phyloP scores from a whole-genome alignment of 37 sponge, comb jelly and placozoan genomes.

The Amphimedon queenslandica region DNA sequence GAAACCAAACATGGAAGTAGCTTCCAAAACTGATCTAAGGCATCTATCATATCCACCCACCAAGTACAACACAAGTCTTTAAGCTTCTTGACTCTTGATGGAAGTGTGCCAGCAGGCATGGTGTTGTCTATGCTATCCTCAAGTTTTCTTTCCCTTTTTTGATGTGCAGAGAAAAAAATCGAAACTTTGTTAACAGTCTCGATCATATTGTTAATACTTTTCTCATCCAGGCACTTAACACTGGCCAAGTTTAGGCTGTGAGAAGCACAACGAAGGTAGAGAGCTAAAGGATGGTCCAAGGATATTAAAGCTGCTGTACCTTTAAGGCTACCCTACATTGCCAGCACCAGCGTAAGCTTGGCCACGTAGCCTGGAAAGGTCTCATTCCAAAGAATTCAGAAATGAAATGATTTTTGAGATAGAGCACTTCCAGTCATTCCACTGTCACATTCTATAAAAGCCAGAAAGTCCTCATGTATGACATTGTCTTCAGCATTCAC shows the following conservation, averaged over 20 bases:
- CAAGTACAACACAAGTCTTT: no score
- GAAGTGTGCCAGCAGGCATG: no score
- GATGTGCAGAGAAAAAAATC: constrained; percentile 47
- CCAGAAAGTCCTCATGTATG: constrained; percentile 40
- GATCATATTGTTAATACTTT: constrained; percentile 51
- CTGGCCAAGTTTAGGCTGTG: constrained; percentile 44
- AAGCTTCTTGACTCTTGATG: no score
- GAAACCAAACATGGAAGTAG: no score
- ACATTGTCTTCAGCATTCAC: constrained; percentile 23
- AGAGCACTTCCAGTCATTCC: constrained; percentile 59
- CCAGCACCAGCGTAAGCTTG: constrained; percentile 77
- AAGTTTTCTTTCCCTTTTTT: constrained; percentile 38
- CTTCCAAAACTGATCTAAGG: no score
- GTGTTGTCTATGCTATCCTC: constrained; percentile 26
- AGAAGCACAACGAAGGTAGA: no score
- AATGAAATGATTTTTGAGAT: constrained; percentile 39
- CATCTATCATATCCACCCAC: no score
- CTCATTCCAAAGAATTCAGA: constrained; percentile 11
- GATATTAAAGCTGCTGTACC: constrained; percentile 44
- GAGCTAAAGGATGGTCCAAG: no score
- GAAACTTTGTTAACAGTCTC: constrained; percentile 34
- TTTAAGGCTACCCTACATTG: constrained; percentile 28
- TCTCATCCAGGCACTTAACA: constrained; percentile 25
- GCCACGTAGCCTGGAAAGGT: constrained; percentile 53
- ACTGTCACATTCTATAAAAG: constrained; percentile 44